Base-by-base conservation (phyloP, 2,888 invertebrate genomes). In the Heliconius erato region DNA sequence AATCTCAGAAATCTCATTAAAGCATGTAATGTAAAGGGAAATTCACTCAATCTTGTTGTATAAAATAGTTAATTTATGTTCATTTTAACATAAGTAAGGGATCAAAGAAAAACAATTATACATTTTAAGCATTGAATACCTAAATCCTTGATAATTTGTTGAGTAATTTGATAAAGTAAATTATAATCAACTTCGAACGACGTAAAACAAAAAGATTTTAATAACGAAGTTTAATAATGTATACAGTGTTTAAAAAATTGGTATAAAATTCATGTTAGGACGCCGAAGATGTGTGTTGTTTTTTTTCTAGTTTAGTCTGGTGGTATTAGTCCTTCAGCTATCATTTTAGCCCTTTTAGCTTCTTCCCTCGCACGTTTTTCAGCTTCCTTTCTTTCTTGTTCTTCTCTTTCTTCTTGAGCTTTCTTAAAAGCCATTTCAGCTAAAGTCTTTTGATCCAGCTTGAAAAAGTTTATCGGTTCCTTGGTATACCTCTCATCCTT, bases 381-480 rank as follows among this genome's bases (percentile, higher is more conserved):
- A 23, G 91, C 93, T 0, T 94, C 94, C 82, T 92, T 93, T 84
- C 84, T 92, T 74, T 91, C 94, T 54, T 91, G 89, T 85, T 94
- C 94, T 44, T 85, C 91, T 76, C 84, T 91, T 83, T 95, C 95
- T 80, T 93, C 94, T 80, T 89, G 88, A 2, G 94, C 94, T 87
- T 93, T 95, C 91, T 91, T 88, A 6, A 92, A 84, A 0, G 96
- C 96, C 93, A 96, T 91, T 80, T 87, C 94, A 79, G 94, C 94
- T 81, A 95, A 88, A 16, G 94, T 94, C 85, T 94, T 95, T 87
- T 96, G 96, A 81, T 96, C 96, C 32, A 96, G 85, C 86, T 95
- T 96, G 82, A 93, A 96, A 91, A 88, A 96, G 88, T 96, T 96
- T 11, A 95, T 89, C 0, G 96, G 96, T 84, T 96, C 96, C 71